Base-by-base conservation (phyloP, 2,888 invertebrate genomes). In the Diloba caeruleocephala region DNA sequence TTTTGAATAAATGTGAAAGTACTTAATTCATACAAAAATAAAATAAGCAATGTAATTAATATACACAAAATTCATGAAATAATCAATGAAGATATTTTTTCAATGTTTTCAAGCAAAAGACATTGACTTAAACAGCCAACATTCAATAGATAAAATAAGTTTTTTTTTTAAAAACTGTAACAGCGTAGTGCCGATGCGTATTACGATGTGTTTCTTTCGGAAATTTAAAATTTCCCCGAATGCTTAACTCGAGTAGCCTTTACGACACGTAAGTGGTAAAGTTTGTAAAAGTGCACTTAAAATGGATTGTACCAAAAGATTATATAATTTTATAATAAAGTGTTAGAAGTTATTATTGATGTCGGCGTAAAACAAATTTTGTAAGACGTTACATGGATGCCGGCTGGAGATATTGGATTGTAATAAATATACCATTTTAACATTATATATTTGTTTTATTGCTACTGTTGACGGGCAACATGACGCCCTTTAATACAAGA, bases 381-480 rank as follows among this genome's bases (percentile, higher is more conserved):
- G 92, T 92, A 91, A 87, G 81, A 82, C 74, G 85, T 85, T 84
- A 84, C 84, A 78, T 72, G 76, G 76, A 77, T 80, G 88, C 83
- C 86, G 89, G 82, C 84, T 78, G 82, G 81, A 87, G 84, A 88
- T 90, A 89, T 90, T 89, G 86, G 89, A 92, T 91, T 92, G 92
- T 92, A 92, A 92, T 92, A 89, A 92, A 92, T 92, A 92, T 92
- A 92, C 92, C 92, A 92, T 91, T 92, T 92, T 92, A 92, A 92
- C 90, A 92, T 88, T 90, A 81, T 32, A 59, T 28, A 53, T 48
- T 75, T 71, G 82, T 88, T 88, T 90, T 80, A 83, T 86, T 60
- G 1, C 5, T 15, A 4, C n/a, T 6, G 1, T n/a, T n/a, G n/a
- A n/a, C n/a, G n/a, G n/a, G n/a, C n/a, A n/a, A n/a, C n/a, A n/a